Conservation (phyloP, 2,888 invertebrate genomes). For the Galerucella nymphaeae region DNA sequence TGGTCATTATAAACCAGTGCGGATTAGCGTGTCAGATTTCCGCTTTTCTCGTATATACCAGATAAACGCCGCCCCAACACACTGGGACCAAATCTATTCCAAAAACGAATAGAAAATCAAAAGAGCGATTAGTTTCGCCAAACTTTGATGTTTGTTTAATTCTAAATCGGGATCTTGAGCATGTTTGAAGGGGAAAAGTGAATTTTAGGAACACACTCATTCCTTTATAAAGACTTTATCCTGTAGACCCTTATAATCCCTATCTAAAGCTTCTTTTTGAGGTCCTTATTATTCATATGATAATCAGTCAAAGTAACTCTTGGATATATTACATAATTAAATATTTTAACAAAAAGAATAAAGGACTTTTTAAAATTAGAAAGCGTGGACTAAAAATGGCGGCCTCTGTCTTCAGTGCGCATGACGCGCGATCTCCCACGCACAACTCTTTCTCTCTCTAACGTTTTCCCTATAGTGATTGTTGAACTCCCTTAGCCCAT, state of each 20-base stretch:
- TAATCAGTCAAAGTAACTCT: constrained; percentile 14
- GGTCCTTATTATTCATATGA: constrained; percentile 14
- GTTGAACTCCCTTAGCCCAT: no score
- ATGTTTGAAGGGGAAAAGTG: constrained; percentile 24
- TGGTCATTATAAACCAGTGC: constrained; percentile 47
- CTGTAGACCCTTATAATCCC: constrained; percentile 11
- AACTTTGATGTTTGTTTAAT: constrained; percentile 36
- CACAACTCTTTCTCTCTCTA: no score
- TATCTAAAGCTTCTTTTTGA: constrained; percentile 8
- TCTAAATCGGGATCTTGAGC: constrained; percentile 31
- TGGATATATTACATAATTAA: constrained; percentile 8
- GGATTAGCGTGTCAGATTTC: constrained; percentile 41
- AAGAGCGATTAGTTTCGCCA: constrained; percentile 35
- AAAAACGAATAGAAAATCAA: constrained; percentile 38
- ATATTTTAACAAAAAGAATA: no score
- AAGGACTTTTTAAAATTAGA: no score
- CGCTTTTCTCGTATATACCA: constrained; percentile 31
- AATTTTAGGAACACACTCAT: constrained; percentile 7
- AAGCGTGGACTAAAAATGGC: no score
- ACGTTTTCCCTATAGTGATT: no score
- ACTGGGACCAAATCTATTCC: constrained; percentile 25
- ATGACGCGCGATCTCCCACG: no score
- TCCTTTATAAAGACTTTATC: constrained; percentile 12
- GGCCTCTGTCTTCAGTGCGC: no score
- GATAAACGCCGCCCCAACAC: constrained; percentile 22